These are phyloP conservation scores for Corythoichthys intestinalis DNA, from an alignment of 2,113 vertebrate species.

Conservation along the genomic window DNA sequence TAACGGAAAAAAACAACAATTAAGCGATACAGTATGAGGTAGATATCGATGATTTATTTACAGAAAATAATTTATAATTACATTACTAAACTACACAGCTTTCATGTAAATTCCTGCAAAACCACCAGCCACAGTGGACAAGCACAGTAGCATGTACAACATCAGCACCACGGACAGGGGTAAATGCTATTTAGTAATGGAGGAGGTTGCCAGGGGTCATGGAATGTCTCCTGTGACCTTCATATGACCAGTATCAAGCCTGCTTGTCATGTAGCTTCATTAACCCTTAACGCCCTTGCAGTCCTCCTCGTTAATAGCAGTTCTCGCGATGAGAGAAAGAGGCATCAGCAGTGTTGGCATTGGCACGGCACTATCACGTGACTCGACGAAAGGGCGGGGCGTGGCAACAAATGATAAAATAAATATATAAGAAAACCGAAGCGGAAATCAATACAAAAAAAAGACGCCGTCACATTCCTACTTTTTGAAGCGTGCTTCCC, in stretches of 20 bases:
- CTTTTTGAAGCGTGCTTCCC: constrained; percentile 31
- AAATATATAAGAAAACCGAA: constrained; percentile 45
- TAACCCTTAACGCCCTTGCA: constrained; percentile 30
- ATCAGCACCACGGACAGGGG: constrained; percentile 60
- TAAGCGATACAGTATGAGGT: too few species aligned
- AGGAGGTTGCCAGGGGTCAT: not conserved
- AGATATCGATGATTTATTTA: too few species aligned
- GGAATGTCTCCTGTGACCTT: constrained; percentile 21
- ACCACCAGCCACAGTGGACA: not conserved
- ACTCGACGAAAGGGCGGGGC: constrained; percentile 54
- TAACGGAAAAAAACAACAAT: too few species aligned
- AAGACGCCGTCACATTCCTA: constrained; percentile 32
- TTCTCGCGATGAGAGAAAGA: constrained; percentile 55
- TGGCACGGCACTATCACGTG: constrained; percentile 53
- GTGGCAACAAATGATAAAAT: constrained; percentile 27
- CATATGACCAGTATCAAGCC: constrained; percentile 35
- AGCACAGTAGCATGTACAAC: not conserved
- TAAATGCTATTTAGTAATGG: not conserved
- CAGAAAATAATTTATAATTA: too few species aligned
- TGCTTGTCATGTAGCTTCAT: constrained; percentile 10
- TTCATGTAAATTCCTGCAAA: not conserved
- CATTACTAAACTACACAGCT: not conserved
- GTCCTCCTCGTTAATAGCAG: constrained; percentile 10
- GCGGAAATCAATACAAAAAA: constrained; percentile 4
- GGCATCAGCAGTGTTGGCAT: constrained; percentile 37